Evolutionary conservation across 2,888 invertebrate genomes (phyloP).

Genomic region (Netelia inedita): DNA sequence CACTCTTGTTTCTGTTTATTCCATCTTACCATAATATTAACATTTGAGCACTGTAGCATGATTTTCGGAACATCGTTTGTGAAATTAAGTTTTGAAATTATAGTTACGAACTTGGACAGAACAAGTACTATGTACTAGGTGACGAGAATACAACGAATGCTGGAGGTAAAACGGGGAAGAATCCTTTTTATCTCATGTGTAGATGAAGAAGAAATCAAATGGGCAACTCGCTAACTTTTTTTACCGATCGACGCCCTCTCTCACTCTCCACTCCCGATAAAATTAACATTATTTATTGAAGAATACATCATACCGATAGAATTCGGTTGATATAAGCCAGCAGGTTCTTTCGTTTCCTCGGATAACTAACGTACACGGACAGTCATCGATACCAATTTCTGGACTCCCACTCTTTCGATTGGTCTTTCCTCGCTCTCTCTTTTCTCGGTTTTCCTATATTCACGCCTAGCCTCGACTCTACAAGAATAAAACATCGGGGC

Average conservation of each 20-base stretch:
- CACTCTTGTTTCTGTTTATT: no score
- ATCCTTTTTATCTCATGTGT: slow-evolving; percentile 55
- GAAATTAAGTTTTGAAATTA: slow-evolving; percentile 78
- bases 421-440: slow-evolving; percentile 17
- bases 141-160: slow-evolving; percentile 44
- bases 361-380: slow-evolving; percentile 27
- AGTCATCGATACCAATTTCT: slow-evolving; percentile 54
- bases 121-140: slow-evolving; percentile 57
- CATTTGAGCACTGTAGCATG: no score
- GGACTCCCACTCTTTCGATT: slow-evolving; percentile 46
- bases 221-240: slow-evolving; percentile 66
- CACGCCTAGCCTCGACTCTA: slow-evolving; percentile 72
- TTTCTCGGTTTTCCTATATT: slow-evolving; percentile 46
- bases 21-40: no score
- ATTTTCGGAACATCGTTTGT: no score
- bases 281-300: slow-evolving; percentile 39
- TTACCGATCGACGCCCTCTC: slow-evolving; percentile 43
- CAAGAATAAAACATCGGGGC: slow-evolving; percentile 83
- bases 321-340: slow-evolving; percentile 1
- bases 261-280: slow-evolving; percentile 63
- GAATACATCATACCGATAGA: neutral
- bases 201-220: slow-evolving; percentile 34
- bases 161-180: slow-evolving; percentile 35
- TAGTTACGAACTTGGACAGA: slow-evolving; percentile 80
- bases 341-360: neutral